Conservation (phyloP, 2,888 invertebrate genomes). For the Trachelus troglodyta region DNA sequence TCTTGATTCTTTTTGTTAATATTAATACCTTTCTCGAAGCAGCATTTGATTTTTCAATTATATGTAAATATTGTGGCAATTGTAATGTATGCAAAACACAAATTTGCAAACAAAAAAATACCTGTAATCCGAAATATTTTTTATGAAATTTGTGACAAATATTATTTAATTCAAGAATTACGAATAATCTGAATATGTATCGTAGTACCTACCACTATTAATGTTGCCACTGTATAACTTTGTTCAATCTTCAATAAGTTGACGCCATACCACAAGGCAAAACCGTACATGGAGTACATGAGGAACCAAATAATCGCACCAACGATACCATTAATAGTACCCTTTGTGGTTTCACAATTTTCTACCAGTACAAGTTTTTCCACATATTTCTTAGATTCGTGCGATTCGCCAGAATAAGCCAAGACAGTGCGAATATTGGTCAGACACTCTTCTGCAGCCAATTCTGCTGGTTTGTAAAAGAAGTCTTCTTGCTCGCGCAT, state of each 20-base stretch:
- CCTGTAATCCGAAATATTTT: not conserved
- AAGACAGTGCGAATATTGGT: conserved; percentile 56
- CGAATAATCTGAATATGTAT: too few relatives aligned
- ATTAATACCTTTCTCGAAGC: conserved; percentile 15
- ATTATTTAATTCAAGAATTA: too few relatives aligned
- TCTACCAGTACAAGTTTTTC: conserved; percentile 20
- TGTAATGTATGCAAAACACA: conserved; percentile 25
- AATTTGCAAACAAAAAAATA: conserved; percentile 29
- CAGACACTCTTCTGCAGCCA: conserved; percentile 58
- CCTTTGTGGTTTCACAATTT: conserved; percentile 16
- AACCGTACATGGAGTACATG: conserved; percentile 30
- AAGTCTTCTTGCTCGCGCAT: conserved; percentile 18
- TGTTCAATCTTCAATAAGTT: conserved; percentile 20
- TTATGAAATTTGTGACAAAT: not conserved
- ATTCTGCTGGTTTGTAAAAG: conserved; percentile 65
- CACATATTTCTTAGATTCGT: conserved; percentile 44
- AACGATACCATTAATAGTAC: conserved; percentile 22
- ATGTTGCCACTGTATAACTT: conserved; percentile 22
- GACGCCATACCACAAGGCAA: conserved; percentile 28
- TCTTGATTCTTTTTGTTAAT: too few relatives aligned
- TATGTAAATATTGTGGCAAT: conserved; percentile 24
- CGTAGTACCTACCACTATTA: conserved; percentile 22
- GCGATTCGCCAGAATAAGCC: conserved; percentile 58
- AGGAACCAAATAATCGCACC: conserved; percentile 24
- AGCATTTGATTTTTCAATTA: conserved; percentile 17